Conservation (phyloP, 92 coral and sea anemone genomes). For the Palythoa grandis region DNA sequence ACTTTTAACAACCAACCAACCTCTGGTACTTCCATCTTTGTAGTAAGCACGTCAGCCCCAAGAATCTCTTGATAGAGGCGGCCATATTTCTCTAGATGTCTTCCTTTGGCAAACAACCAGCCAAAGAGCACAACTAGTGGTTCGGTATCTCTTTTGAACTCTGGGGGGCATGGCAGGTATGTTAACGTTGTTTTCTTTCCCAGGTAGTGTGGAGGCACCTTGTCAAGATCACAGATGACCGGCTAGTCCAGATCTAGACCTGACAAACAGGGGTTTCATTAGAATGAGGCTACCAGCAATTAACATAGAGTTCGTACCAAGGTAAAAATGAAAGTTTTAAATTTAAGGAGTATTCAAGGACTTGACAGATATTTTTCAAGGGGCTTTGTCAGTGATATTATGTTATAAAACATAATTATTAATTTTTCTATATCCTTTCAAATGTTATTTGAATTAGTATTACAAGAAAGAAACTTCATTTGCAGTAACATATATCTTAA, state of each 20-base stretch:
- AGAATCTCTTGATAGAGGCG: constrained; percentile 72
- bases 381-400: no score
- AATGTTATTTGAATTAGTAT: no score
- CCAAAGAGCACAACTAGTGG: constrained; percentile 90
- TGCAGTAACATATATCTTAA: no score
- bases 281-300: no score
- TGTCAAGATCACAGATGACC: neutral
- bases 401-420: no score
- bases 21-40: constrained; percentile 85
- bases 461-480: no score
- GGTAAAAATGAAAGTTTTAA: no score
- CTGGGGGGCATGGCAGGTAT: constrained; percentile 66
- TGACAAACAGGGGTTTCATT: neutral
- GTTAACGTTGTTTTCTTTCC: constrained; percentile 43
- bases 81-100: constrained; percentile 90
- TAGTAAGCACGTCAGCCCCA: constrained; percentile 92
- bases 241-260: neutral
- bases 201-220: constrained; percentile 59
- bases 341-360: no score
- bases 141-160: constrained; percentile 46
- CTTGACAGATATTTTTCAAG: no score
- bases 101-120: constrained; percentile 95
- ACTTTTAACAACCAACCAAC: constrained; percentile 38
- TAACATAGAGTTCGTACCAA: no score
- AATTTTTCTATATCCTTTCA: no score